Evolutionary conservation across 2,797 vertebrate species (phyloP).

Genomic region (Erethizon dorsatum): DNA sequence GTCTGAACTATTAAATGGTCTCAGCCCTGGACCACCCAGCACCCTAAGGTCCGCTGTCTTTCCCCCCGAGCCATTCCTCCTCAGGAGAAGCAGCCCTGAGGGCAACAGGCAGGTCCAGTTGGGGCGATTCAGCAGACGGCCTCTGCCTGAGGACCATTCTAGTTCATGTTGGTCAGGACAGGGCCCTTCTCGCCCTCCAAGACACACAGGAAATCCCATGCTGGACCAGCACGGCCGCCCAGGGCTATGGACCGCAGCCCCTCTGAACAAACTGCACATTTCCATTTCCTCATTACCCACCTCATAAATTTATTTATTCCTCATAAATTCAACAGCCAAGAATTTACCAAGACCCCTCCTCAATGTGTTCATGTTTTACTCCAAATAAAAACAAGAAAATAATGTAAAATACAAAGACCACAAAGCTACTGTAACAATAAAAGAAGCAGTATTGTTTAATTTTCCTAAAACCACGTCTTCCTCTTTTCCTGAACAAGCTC

Average conservation of each 20-base stretch:
- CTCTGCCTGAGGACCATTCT: not conserved
- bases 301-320: no score
- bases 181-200: not conserved
- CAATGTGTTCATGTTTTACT: not conserved
- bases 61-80: no score
- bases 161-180: not conserved
- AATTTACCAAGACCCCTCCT: not conserved
- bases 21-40: not conserved
- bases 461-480: not conserved
- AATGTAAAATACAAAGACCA: not conserved
- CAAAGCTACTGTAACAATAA: not conserved
- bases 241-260: accelerated
- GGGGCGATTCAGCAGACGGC: not conserved
- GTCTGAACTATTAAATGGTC: no score
- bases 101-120: not conserved
- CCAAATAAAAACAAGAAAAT: not conserved
- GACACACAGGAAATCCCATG: not conserved
- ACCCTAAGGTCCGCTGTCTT: not conserved
- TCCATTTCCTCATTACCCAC: no score
- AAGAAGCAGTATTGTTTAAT: not conserved
- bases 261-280: accelerated
- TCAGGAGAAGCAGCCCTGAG: not conserved
- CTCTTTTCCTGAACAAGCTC: not conserved
- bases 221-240: accelerated
- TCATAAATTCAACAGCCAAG: accelerated